Percentiles rank a stretch among this genome's conserved stretches.
Evolutionary conservation across 2,888 invertebrate species (phyloP).

Genomic region (Cerastis rubricosa): DNA sequence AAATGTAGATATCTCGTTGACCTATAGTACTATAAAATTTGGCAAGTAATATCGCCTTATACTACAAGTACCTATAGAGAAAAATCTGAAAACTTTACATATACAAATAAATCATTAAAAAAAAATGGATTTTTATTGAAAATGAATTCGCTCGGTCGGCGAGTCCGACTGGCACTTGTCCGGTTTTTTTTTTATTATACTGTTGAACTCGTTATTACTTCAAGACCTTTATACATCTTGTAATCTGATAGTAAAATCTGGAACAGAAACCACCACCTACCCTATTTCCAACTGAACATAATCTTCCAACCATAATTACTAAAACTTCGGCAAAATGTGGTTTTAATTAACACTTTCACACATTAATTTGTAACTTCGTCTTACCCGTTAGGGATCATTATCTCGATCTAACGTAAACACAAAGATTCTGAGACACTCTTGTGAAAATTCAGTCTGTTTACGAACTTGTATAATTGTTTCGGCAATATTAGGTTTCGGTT

Average conservation of each 20-base stretch:
- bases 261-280: background rate
- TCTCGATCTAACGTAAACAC: conserved; percentile 41
- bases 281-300: background rate
- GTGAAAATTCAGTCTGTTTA: conserved; percentile 38
- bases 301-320: conserved; percentile 1
- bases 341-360: conserved; percentile 41
- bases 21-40: too few relatives aligned
- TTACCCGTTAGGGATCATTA: conserved; percentile 27
- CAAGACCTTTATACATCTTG: background rate
- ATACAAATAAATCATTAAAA: too few relatives aligned
- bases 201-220: background rate
- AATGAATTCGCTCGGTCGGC: too few relatives aligned
- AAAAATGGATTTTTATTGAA: too few relatives aligned
- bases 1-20: too few relatives aligned
- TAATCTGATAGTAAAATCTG: background rate
- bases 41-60: too few relatives aligned
- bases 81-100: too few relatives aligned
- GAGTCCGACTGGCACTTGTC: too few relatives aligned
- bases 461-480: conserved; percentile 56
- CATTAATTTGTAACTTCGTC: conserved; percentile 23
- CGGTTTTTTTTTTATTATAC: too few relatives aligned
- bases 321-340: conserved; percentile 3
- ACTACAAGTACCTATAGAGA: too few relatives aligned
- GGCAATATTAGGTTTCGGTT: conserved; percentile 46
- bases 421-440: conserved; percentile 45